Evolutionary conservation across 2,797 vertebrate species (phyloP), one percentile per base, ranked within the genome.

Genomic region (Gymnopithys bicolor): DNA sequence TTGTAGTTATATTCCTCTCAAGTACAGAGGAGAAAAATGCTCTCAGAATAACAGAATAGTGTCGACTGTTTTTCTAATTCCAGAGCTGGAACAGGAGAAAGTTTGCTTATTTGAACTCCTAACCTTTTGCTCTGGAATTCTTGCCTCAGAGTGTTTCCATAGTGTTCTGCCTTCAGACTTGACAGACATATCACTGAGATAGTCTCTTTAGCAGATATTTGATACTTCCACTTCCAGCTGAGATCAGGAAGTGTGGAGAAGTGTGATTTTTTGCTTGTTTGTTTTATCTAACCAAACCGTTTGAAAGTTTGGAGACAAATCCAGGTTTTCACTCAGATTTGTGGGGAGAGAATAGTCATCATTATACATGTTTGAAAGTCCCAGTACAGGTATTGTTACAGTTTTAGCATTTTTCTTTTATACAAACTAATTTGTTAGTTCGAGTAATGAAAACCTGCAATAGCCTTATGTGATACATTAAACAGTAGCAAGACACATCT

Each of bases 211-310:
- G 39, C 56, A 92, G 93, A 82, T 87, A 96, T 69, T 93, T 94
- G 90, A 95, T 96, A 91, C 83, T 96, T 97, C 85, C 76, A 37
- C 89, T 92, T 97, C 89, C 86, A 93, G 5, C 76, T 52, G 74
- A 95, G 92, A 74, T 66, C 80, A 68, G 90, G 91, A 81, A 84
- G n/a, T 91, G 80, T 89, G 71, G 60, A 95, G 58, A 94, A 94
- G 25, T 76, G 66, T 87, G 68, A 91, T 82, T 78, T 91, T 91
- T 94, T 84, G 68, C 68, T 87, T 83, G 33, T 78, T 89, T 4
- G 5, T 90, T 95, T 94, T 92, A 87, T 48, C 83, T 94, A 67
- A 79, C 24, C 60, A 51, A 89, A 75, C 35, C 59, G 73, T 82
- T 85, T 78, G 78, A 75, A 95, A 92, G 56, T 73, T 85, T 85